phyloP scores from a whole-genome alignment of 2,888 invertebrate species.

The Drosophila koepferae region DNA sequence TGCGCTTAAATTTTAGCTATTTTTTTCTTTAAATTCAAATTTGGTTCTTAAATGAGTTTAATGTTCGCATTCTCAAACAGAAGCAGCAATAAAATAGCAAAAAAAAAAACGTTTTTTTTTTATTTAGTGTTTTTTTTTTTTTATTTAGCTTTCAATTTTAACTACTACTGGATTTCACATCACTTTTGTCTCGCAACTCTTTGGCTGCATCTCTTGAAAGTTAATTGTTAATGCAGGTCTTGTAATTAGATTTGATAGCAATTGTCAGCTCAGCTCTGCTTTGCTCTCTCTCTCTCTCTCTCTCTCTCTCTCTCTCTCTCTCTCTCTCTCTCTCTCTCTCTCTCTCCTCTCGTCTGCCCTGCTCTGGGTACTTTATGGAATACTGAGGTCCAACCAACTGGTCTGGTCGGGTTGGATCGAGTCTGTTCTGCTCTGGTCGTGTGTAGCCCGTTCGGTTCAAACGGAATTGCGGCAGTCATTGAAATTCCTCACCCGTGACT shows the following conservation, averaged over 20 bases:
- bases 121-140: neutral
- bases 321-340: no score
- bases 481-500: constrained; percentile 35
- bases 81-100: neutral
- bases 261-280: neutral
- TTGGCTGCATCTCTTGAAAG: neutral
- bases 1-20: no score
- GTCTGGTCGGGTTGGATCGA: neutral
- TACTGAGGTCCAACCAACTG: neutral
- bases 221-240: constrained; percentile 1
- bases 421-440: constrained; percentile 3
- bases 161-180: neutral
- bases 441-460: neutral
- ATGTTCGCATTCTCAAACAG: neutral
- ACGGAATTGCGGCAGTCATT: constrained; percentile 29
- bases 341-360: neutral
- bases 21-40: neutral
- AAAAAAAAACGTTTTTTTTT: neutral
- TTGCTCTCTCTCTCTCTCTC: neutral
- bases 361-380: neutral
- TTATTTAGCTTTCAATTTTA: neutral
- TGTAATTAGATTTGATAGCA: constrained; percentile 2
- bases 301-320: no score
- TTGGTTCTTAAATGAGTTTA: neutral
- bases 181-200: neutral